Evolutionary conservation across 2,888 invertebrate species (phyloP).

Genomic region (Dusona sp.): DNA sequence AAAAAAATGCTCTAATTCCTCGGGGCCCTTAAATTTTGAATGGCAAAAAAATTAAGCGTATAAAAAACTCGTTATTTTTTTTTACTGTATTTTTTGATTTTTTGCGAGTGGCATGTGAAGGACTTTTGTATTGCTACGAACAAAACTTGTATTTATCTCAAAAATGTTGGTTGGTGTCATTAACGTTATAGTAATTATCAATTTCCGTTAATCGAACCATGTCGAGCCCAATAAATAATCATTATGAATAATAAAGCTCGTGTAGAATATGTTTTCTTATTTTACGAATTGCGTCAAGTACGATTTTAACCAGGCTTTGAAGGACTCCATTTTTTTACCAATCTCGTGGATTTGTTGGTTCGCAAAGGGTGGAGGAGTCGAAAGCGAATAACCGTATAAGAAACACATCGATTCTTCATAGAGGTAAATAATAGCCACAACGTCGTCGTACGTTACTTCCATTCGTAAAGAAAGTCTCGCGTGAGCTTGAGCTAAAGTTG

Average conservation of each 20-base stretch:
- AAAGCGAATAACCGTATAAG: constrained; percentile 52
- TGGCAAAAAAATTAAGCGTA: background rate
- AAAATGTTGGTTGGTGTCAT: background rate
- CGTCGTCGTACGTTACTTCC: constrained; percentile 76
- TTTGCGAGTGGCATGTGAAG: background rate
- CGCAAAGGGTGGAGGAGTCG: constrained; percentile 44
- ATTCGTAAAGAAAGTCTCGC: constrained; percentile 76
- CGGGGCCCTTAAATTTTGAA: constrained; percentile 75
- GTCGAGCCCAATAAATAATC: constrained; percentile 60
- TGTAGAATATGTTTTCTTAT: background rate
- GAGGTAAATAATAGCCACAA: constrained; percentile 75
- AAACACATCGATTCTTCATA: constrained; percentile 73
- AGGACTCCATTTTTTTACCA: constrained; percentile 52
- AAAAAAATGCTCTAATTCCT: constrained; percentile 88
- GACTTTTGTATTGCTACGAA: constrained; percentile 4
- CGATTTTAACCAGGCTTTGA: constrained; percentile 60
- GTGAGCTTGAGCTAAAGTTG: constrained; percentile 77
- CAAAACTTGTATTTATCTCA: background rate
- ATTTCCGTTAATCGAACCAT: background rate
- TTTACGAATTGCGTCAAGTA: constrained; percentile 32
- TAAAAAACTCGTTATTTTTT: background rate
- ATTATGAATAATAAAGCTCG: constrained; percentile 2
- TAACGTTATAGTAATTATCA: background rate
- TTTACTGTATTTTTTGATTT: background rate
- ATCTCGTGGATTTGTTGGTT: constrained; percentile 22